Conservation (phyloP, 2,888 invertebrate species). For the Hermaeophaga mercurialis region DNA sequence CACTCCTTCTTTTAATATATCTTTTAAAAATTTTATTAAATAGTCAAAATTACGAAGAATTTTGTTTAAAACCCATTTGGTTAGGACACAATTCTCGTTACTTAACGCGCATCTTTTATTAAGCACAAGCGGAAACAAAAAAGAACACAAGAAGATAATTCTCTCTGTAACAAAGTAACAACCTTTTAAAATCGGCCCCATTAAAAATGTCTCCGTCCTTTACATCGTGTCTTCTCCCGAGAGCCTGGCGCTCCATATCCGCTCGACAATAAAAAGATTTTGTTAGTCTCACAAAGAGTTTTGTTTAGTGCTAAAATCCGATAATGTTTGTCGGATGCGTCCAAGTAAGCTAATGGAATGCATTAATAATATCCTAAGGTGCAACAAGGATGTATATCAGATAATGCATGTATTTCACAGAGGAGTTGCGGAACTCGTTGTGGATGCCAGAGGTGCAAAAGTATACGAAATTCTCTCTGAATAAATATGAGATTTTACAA, state of each 20-base stretch:
- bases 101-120: too few species aligned
- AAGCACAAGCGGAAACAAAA: neutral
- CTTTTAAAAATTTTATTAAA: too few species aligned
- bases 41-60: too few species aligned
- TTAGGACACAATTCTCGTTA: too few species aligned
- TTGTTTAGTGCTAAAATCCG: conserved; percentile 20
- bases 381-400: conserved; percentile 19
- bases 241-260: conserved; percentile 1
- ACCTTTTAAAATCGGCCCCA: neutral
- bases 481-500: neutral
- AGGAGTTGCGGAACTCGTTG: conserved; percentile 16
- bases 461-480: neutral
- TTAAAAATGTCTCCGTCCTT: conserved; percentile 3
- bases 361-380: conserved; percentile 26
- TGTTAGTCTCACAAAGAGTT: conserved; percentile 5
- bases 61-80: too few species aligned
- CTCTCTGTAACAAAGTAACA: neutral
- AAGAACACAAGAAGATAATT: neutral
- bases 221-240: conserved; percentile 5
- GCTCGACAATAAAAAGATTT: conserved; percentile 9
- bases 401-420: conserved; percentile 21
- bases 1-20: too few species aligned
- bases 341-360: conserved; percentile 23
- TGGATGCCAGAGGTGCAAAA: conserved; percentile 2
- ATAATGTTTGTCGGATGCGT: conserved; percentile 18